phyloP scores from a whole-genome alignment of 2,797 vertebrate species.

The Apogon hyalosoma region DNA sequence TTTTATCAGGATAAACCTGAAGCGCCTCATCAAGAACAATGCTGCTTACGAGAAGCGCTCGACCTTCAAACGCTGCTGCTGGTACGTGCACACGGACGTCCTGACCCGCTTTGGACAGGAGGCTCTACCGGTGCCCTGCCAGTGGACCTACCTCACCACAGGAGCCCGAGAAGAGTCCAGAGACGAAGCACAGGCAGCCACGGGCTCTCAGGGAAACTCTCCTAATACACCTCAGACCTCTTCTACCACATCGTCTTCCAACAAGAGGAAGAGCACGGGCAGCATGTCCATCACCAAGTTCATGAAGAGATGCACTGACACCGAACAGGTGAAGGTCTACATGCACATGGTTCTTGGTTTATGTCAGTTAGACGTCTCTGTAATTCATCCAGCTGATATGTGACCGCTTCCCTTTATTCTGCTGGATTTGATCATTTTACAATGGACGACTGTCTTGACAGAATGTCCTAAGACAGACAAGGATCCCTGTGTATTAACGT shows the following conservation, averaged over 20 bases:
- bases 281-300: slow-evolving; percentile 97
- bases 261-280: slow-evolving; percentile 88
- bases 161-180: slow-evolving; percentile 89
- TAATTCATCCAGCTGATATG: no score
- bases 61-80: slow-evolving; percentile 88
- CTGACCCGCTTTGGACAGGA: slow-evolving; percentile 87
- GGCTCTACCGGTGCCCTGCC: slow-evolving; percentile 91
- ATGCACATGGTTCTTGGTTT: background rate
- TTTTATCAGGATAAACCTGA: slow-evolving; percentile 84
- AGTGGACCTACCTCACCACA: slow-evolving; percentile 92
- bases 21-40: slow-evolving; percentile 90
- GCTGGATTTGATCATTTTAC: background rate
- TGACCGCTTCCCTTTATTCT: background rate
- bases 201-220: slow-evolving; percentile 78
- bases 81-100: slow-evolving; percentile 93
- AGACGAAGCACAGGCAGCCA: slow-evolving; percentile 77
- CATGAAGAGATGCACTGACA: slow-evolving; percentile 89
- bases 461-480: no score
- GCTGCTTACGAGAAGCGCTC: slow-evolving; percentile 94
- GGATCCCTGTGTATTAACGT: no score
- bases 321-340: slow-evolving; percentile 84
- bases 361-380: no score
- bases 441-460: background rate
- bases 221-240: slow-evolving; percentile 79
- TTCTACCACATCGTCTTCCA: slow-evolving; percentile 69